These are phyloP conservation scores for Drosophila nigritarsus DNA, from an alignment of 2,888 invertebrate genomes.

Conservation along the genomic window DNA sequence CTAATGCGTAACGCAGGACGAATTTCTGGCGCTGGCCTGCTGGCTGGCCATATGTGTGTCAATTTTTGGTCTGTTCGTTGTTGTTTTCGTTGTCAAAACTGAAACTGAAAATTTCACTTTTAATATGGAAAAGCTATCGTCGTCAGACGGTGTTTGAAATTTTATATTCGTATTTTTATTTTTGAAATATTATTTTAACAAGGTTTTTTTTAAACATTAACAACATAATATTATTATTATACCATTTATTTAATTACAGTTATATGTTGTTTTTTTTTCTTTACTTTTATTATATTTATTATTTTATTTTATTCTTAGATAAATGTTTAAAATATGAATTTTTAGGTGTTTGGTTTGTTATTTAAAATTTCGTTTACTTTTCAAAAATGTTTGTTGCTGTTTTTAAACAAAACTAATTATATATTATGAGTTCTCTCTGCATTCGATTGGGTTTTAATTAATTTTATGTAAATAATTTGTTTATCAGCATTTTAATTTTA, in stretches of 20 bases:
- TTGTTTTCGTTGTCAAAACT: constrained; percentile 42
- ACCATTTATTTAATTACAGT: constrained; percentile 66
- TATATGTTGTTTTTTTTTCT: constrained; percentile 64
- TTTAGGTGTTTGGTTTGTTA: constrained; percentile 62
- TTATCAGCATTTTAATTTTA: constrained; percentile 46
- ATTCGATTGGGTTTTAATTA: constrained; percentile 42
- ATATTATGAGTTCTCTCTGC: constrained; percentile 44
- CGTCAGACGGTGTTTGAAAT: constrained; percentile 42
- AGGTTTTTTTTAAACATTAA: constrained; percentile 85
- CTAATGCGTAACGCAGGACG: constrained; percentile 34
- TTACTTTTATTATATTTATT: constrained; percentile 59
- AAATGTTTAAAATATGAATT: constrained; percentile 78
- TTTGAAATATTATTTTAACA: constrained; percentile 85
- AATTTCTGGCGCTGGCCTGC: constrained; percentile 54
- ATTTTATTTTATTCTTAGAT: constrained; percentile 60
- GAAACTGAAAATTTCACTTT: constrained; percentile 73
- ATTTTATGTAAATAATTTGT: constrained; percentile 62
- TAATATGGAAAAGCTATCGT: constrained; percentile 41
- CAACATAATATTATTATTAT: constrained; percentile 83
- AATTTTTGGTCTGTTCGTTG: constrained; percentile 45
- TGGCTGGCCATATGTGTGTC: constrained; percentile 50
- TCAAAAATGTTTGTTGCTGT: constrained; percentile 33
- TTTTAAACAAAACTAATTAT: constrained; percentile 59
- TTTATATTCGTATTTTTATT: constrained; percentile 81
- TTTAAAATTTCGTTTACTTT: constrained; percentile 62